Evolutionary conservation across 2,113 vertebrate species (phyloP).

Genomic region (Sus scrofa): T2T-Sscrofa CM000822.6:19453501-19454000

Average conservation of each 20-base stretch:
- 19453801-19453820: neutral
- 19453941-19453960: neutral
- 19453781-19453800: neutral
- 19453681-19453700: neutral
- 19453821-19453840: neutral
- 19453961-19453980: neutral
- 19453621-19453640: no score
- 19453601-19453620: no score
- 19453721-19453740: neutral
- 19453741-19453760: neutral
- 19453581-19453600: no score
- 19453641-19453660: neutral
- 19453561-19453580: no score
- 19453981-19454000: neutral
- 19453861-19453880: neutral
- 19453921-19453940: neutral
- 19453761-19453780: constrained; percentile 46
- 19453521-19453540: no score
- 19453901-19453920: constrained; percentile 1
- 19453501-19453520: no score
- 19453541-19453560: no score
- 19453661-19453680: neutral
- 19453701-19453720: neutral
- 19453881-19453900: neutral
- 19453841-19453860: neutral